These are phyloP conservation scores for Ischnus inquisitorius DNA, from an alignment of 2,888 invertebrate species.

Conservation along the genomic window DNA sequence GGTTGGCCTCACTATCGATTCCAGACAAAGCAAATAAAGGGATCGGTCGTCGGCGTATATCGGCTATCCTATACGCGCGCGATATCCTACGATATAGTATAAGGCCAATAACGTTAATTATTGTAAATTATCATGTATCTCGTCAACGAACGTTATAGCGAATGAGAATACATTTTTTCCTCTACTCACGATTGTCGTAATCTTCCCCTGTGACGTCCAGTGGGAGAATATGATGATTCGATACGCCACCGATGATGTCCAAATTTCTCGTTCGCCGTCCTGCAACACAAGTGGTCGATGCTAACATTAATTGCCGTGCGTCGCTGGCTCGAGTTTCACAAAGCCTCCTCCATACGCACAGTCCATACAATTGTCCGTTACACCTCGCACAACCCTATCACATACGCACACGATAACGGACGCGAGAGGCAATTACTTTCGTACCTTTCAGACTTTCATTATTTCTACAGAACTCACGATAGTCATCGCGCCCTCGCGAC, in stretches of 20 bases:
- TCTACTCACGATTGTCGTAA: slow-evolving; percentile 78
- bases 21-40: slow-evolving; percentile 66
- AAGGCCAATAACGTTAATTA: slow-evolving; percentile 33
- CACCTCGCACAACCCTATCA: too few relatives aligned
- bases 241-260: slow-evolving; percentile 77
- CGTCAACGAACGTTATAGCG: not conserved
- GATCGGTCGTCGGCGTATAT: slow-evolving; percentile 49
- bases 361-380: not conserved
- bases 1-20: slow-evolving; percentile 55
- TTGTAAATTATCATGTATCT: slow-evolving; percentile 48
- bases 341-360: not conserved
- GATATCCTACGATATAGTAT: slow-evolving; percentile 8
- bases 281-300: slow-evolving; percentile 69
- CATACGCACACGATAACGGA: too few relatives aligned
- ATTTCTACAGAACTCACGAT: too few relatives aligned
- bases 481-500: too few relatives aligned
- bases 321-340: not conserved
- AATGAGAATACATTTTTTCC: slow-evolving; percentile 10
- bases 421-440: too few relatives aligned
- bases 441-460: too few relatives aligned
- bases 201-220: slow-evolving; percentile 76
- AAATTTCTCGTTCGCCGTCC: slow-evolving; percentile 81
- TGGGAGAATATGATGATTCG: slow-evolving; percentile 78
- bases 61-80: slow-evolving; percentile 8
- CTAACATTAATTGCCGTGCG: not conserved